These are phyloP conservation scores for Cuniculus paca DNA, from an alignment of 2,797 vertebrate species.

Conservation along the genomic window DNA sequence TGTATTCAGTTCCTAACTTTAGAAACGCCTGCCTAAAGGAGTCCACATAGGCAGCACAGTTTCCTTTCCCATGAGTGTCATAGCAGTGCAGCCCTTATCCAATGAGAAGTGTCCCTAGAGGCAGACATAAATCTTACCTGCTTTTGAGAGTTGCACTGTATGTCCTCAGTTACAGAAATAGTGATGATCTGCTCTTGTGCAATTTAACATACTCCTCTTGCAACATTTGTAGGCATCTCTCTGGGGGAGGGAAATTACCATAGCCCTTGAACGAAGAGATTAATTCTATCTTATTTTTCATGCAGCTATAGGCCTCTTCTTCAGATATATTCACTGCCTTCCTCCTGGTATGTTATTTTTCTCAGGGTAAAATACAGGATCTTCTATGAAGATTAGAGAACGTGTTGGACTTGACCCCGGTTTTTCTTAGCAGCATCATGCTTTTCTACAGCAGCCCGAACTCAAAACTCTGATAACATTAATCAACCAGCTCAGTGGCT, in stretches of 20 bases:
- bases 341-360: background rate
- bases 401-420: background rate
- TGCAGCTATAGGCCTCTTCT: background rate
- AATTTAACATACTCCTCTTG: slow-evolving; percentile 58
- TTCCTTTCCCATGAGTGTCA: background rate
- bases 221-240: slow-evolving; percentile 55
- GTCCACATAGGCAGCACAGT: background rate
- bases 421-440: background rate
- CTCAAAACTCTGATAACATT: background rate
- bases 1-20: background rate
- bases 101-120: slow-evolving; percentile 57
- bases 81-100: background rate
- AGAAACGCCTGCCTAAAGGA: background rate
- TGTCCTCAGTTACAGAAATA: slow-evolving; percentile 61
- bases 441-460: background rate
- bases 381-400: background rate
- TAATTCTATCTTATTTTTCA: slow-evolving; percentile 15
- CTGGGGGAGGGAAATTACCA: slow-evolving; percentile 14
- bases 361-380: background rate
- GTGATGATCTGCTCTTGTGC: slow-evolving; percentile 30
- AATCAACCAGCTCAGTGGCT: background rate
- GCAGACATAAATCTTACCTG: slow-evolving; percentile 46
- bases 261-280: background rate
- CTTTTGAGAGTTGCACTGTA: slow-evolving; percentile 6
- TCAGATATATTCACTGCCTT: background rate